Evolutionary conservation across 1,140 invertebrate species (phyloP).

Genomic region (Macrocentrus cingulum): DNA sequence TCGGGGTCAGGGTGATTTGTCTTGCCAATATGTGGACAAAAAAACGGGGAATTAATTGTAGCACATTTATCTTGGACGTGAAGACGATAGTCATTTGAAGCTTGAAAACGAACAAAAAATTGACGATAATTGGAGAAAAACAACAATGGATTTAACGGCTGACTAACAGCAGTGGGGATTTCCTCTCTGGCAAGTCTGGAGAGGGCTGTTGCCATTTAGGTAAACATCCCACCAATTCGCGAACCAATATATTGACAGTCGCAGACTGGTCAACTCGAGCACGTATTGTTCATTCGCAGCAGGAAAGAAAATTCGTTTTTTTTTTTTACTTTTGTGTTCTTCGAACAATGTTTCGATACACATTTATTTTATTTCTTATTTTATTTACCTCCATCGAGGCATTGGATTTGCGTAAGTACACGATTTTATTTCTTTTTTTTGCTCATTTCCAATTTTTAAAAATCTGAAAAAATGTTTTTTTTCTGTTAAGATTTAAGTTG

Average conservation of each 20-base stretch:
- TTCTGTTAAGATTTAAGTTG: too few relatives aligned
- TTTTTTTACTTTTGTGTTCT: neutral
- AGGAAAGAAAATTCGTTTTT: neutral
- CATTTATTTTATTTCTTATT: neutral
- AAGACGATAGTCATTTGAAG: too few relatives aligned
- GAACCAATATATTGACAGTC: slow-evolving; percentile 20
- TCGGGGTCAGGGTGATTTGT: too few relatives aligned
- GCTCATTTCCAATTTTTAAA: slow-evolving; percentile 5
- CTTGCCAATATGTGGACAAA: too few relatives aligned
- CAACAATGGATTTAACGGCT: neutral
- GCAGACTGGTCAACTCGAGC: neutral
- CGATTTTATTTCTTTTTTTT: slow-evolving; percentile 1
- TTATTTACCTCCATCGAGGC: slow-evolving; percentile 7
- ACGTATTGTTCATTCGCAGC: neutral
- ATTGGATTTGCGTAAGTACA: slow-evolving; percentile 44
- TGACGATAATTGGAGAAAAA: neutral
- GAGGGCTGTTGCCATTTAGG: slow-evolving; percentile 16
- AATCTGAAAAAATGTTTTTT: neutral
- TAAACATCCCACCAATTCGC: slow-evolving; percentile 12
- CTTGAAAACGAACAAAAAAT: too few relatives aligned
- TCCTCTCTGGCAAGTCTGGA: neutral
- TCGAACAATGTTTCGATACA: slow-evolving; percentile 10
- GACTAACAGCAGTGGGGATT: slow-evolving; percentile 5
- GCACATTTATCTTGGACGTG: too few relatives aligned
- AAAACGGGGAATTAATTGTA: too few relatives aligned